These are phyloP conservation scores for Xanthorhoe spadicearia DNA, from an alignment of 2,888 invertebrate genomes.

Conservation along the genomic window DNA sequence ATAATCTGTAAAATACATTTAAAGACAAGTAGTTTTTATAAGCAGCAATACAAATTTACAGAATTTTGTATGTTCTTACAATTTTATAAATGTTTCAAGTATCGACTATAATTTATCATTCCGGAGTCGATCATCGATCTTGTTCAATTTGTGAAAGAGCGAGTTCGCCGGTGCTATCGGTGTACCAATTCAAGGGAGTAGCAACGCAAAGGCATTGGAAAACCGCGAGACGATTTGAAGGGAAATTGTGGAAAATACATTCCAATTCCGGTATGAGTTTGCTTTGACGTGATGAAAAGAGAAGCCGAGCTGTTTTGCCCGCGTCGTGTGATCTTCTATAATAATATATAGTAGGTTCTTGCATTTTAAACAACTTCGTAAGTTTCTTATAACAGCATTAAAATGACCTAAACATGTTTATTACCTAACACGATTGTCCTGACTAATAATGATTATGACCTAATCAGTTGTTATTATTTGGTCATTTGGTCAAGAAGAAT, in stretches of 20 bases:
- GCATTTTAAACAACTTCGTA: too few species aligned
- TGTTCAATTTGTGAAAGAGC: conserved; percentile 47
- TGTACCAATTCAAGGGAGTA: conserved; percentile 32
- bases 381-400: too few species aligned
- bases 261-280: conserved; percentile 5
- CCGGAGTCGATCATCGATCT: conserved; percentile 42
- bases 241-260: conserved; percentile 19
- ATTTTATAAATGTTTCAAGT: not conserved
- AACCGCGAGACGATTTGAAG: conserved; percentile 32
- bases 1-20: too few species aligned
- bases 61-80: too few species aligned
- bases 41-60: too few species aligned
- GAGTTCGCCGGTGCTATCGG: conserved; percentile 38
- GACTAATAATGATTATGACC: too few species aligned
- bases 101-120: conserved; percentile 24
- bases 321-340: not conserved
- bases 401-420: too few species aligned
- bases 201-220: conserved; percentile 40
- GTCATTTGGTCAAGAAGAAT: not conserved
- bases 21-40: too few species aligned
- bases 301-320: not conserved
- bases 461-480: too few species aligned
- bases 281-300: conserved; percentile 2
- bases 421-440: too few species aligned
- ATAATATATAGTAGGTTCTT: too few species aligned